A percentile compares a stretch with the other conserved stretches of the same genome.
Evolutionary conservation across 2,888 invertebrate genomes (phyloP).

Genomic region (Drosophila conformis): DNA sequence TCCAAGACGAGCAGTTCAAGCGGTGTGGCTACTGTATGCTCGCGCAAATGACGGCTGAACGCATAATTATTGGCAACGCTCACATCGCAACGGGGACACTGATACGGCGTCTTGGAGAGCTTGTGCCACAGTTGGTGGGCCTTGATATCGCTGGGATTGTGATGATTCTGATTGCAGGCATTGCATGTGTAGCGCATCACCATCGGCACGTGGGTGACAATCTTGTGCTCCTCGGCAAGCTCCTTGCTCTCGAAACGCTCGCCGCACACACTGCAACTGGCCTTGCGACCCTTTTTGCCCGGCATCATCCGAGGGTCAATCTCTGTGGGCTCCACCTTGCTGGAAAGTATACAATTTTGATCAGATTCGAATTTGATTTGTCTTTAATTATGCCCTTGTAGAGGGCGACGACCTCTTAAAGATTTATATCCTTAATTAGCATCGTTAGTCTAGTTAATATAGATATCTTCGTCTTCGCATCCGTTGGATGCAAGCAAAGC

Average conservation of each 20-base stretch:
- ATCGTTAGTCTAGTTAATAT: neutral
- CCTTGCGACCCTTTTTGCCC: constrained; percentile 50
- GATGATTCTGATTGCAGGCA: constrained; percentile 85
- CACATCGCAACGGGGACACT: constrained; percentile 85
- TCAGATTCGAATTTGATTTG: neutral
- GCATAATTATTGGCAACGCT: constrained; percentile 76
- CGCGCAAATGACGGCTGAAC: constrained; percentile 78
- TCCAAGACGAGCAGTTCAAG: constrained; percentile 75
- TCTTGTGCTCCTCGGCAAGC: constrained; percentile 76
- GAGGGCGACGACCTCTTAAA: neutral
- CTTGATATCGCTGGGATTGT: constrained; percentile 81
- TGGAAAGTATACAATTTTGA: constrained; percentile 21
- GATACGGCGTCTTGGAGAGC: constrained; percentile 84
- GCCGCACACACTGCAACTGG: constrained; percentile 75
- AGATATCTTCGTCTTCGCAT: neutral
- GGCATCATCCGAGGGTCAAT: constrained; percentile 13
- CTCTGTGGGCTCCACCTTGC: constrained; percentile 77
- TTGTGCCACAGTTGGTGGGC: constrained; percentile 85
- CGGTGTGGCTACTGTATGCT: constrained; percentile 67
- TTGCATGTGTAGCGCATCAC: constrained; percentile 85
- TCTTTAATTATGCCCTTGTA: neutral
- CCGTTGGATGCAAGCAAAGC: neutral
- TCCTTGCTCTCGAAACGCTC: constrained; percentile 76
- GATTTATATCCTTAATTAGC: neutral
- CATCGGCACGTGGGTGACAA: constrained; percentile 73